Percentiles rank a stretch among this genome's conserved stretches.
phyloP scores from a whole-genome alignment of 1,140 invertebrate species.

The Halesus radiatus region DNA sequence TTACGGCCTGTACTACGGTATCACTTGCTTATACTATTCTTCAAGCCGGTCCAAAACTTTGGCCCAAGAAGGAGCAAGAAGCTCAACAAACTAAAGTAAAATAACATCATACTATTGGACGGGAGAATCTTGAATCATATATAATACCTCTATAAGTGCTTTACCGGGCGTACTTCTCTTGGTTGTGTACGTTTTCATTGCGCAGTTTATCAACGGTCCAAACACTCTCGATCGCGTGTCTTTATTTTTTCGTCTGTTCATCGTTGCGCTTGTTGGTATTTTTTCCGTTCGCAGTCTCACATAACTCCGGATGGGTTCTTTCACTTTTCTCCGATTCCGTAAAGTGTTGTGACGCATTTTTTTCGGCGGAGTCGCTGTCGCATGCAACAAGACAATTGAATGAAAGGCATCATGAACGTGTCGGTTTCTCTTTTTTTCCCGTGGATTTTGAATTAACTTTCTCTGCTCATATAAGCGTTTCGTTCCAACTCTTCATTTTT shows the following conservation, averaged over 20 bases:
- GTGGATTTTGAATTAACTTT: constrained; percentile 1
- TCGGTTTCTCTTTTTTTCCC: constrained; percentile 19
- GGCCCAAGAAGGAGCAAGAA: no score
- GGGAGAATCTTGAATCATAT: no score
- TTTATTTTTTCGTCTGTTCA: constrained; percentile 28
- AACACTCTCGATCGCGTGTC: constrained; percentile 37
- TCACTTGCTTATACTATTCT: no score
- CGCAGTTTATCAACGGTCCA: not conserved
- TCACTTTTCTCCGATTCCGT: constrained; percentile 32
- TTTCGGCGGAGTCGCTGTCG: constrained; percentile 9
- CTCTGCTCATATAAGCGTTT: constrained; percentile 2
- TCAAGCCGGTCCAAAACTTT: no score
- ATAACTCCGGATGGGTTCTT: constrained; percentile 17
- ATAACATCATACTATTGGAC: no score
- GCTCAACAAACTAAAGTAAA: no score
- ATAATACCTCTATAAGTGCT: no score
- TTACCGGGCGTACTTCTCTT: no score
- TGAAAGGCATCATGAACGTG: constrained; percentile 1
- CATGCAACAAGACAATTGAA: constrained; percentile 22
- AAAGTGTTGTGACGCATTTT: constrained; percentile 21
- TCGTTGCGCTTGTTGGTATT: not conserved
- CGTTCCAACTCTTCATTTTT: not conserved
- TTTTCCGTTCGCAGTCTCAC: not conserved
- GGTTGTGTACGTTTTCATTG: constrained; percentile 6
- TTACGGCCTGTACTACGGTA: no score